Base-by-base conservation (phyloP, 2,113 vertebrate genomes). In the Pelecanus crispus region DNA sequence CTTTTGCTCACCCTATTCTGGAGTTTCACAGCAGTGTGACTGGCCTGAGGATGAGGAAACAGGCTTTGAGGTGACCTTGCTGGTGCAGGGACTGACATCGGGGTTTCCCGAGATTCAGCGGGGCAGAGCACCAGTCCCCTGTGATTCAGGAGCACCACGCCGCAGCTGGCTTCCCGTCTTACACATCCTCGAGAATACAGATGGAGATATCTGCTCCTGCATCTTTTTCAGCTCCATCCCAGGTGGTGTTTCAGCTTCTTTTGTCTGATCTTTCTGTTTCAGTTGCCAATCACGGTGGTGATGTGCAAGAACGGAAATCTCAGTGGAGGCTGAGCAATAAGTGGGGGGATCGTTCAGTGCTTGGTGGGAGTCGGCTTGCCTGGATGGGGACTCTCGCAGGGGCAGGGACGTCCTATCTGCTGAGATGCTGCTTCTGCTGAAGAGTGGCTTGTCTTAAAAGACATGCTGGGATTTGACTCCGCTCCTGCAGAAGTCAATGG, bases 201-300 rank as follows among this genome's bases (percentile, higher is more conserved):
- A 90, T 88, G 81, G 90, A 93, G 71, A 74, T 94, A 95, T 71
- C 89, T 81, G 74, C 84, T 95, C 87, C 89, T 38, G 67, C 84
- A 87, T 94, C 87, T 91, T 45, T 91, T 81, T 77, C 93, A 88
- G 95, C 86, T 95, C 71, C 81, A 44, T 95, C 91, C 93, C 89
- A 81, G 92, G 95, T 95, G 95, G 81, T 96, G 93, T 62, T 89
- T 85, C 47, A 50, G 89, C 78, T 68, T 87, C 89, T 91, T 96
- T 95, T 95, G 87, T 95, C 88, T 86, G 86, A 93, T 97, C 87
- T 84, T 93, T 83, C 63, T 25, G 28, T 68, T 96, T 91, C 81
- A 10, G 42, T 89, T 92, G 86, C 74, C 95, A 92, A 18, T 91
- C 92, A 78, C 11, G 1, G n/a, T 59, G 81, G 52, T 6, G 8